Base-by-base conservation (phyloP, 2,113 vertebrate genomes). In the Hippocampus mohnikei region DNA sequence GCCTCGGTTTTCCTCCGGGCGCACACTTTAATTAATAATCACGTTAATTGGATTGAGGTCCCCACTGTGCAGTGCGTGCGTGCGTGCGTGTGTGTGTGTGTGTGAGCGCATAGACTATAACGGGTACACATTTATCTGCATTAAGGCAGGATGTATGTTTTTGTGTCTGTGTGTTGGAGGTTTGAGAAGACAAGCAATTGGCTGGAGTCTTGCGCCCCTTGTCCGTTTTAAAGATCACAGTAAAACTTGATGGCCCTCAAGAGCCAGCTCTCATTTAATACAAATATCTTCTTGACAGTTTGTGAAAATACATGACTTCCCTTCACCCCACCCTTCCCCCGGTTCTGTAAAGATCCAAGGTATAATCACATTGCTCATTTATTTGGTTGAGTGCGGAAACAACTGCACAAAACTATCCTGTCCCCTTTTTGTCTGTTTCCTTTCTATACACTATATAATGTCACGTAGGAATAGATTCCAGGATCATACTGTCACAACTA, bases 21-120 rank as follows among this genome's bases (percentile, higher is more conserved):
- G 77, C 79, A 82, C 80, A 60, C 80, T 86, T 90, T 90, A 91
- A 91, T 89, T 91, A 91, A 90, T 91, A 91, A 89, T 90, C 87
- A 86, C 83, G 88, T 83, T 90, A 88, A 90, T 90, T 90, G 86
- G 88, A 88, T 87, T 79, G 81, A 74, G 84, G 73, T 77, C 77
- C 87, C 84, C 67, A 76, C 76, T 76, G 90, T 88, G 85, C 72
- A 41, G 62, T 61, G 60, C 46, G 69, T 60, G 56, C 50, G 61
- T 63, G 52, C 72, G 67, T 72, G 70, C 63, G 69, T 37, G 33
- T 6, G 5, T 37, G 4, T 33, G 29, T 33, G 29, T 37, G 33
- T 37, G 5, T 6, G 33, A 1, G 33, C 5, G 33, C 33, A 37
- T 70, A 63, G 27, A 21, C 29, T 80, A 29, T 70, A 85, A 48